A percentile compares a stretch with the other conserved stretches of the same genome.
These are phyloP conservation scores for Ochotona curzoniae DNA, from an alignment of 2,113 vertebrate species.

Conservation along the genomic window DNA sequence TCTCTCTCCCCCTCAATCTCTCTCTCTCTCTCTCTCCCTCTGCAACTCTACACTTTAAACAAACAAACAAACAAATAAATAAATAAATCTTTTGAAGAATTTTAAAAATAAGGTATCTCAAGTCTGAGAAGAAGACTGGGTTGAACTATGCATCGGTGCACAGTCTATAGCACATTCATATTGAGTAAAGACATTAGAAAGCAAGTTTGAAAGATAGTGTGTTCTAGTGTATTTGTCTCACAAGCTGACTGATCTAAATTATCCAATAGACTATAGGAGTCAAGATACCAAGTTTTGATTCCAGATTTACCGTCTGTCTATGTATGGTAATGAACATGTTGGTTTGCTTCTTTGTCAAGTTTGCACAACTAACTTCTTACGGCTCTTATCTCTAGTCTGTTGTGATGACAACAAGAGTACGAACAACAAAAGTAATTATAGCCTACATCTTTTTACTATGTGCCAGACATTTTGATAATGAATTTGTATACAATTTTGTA, in stretches of 20 bases:
- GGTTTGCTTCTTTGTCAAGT: neutral
- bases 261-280: neutral
- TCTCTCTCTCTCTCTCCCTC: neutral
- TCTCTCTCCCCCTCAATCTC: no score
- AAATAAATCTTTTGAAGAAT: no score
- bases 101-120: neutral
- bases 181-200: neutral
- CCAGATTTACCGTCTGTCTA: neutral
- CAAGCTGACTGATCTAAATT: neutral
- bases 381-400: neutral
- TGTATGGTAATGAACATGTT: fast-evolving
- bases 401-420: neutral
- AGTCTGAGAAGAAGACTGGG: neutral
- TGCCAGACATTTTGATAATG: neutral
- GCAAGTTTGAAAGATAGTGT: neutral
- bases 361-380: neutral
- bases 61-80: no score
- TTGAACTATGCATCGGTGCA: neutral
- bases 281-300: neutral
- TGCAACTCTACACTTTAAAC: neutral
- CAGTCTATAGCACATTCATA: neutral
- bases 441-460: neutral
- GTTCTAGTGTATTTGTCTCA: neutral
- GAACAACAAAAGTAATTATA: neutral
- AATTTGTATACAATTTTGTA: neutral